Percentiles rank a stretch among this genome's conserved stretches.
phyloP scores from a whole-genome alignment of 23 tunicate genomes.

The Ascidia mentula region DNA sequence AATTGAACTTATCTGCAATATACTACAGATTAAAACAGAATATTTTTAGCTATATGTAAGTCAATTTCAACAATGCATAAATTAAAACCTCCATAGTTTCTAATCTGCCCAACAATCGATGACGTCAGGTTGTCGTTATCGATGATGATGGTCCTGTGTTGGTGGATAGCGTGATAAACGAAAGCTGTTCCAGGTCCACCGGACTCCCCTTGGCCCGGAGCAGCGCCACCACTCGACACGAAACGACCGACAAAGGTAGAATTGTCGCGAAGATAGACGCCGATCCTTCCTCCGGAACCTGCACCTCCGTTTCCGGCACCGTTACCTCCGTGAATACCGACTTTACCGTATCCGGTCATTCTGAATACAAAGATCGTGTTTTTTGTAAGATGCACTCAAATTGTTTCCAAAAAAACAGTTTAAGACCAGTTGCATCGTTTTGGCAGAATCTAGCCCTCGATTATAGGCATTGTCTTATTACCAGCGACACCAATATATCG shows the following conservation, averaged over 20 bases:
- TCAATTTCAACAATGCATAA: too few species aligned
- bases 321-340: slow-evolving; percentile 10
- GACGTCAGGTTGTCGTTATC: slow-evolving; percentile 24
- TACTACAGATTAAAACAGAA: too few species aligned
- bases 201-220: background rate
- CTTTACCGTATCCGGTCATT: slow-evolving; percentile 23
- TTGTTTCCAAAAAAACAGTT: too few species aligned
- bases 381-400: too few species aligned
- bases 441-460: too few species aligned
- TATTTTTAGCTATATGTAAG: too few species aligned
- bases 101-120: slow-evolving; percentile 17
- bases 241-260: slow-evolving; percentile 26
- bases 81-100: slow-evolving; percentile 12
- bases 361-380: background rate
- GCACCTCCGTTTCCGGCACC: slow-evolving; percentile 26
- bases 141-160: slow-evolving; percentile 20
- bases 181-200: slow-evolving; percentile 35
- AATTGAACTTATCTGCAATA: too few species aligned
- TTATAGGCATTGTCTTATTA: too few species aligned
- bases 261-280: slow-evolving; percentile 23
- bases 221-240: slow-evolving; percentile 22
- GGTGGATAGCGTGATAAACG: slow-evolving; percentile 18
- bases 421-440: too few species aligned
- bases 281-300: slow-evolving; percentile 28
- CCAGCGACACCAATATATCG: too few species aligned